These are phyloP conservation scores for Cephonodes hylas DNA, from an alignment of 2,888 invertebrate genomes.

Conservation along the genomic window DNA sequence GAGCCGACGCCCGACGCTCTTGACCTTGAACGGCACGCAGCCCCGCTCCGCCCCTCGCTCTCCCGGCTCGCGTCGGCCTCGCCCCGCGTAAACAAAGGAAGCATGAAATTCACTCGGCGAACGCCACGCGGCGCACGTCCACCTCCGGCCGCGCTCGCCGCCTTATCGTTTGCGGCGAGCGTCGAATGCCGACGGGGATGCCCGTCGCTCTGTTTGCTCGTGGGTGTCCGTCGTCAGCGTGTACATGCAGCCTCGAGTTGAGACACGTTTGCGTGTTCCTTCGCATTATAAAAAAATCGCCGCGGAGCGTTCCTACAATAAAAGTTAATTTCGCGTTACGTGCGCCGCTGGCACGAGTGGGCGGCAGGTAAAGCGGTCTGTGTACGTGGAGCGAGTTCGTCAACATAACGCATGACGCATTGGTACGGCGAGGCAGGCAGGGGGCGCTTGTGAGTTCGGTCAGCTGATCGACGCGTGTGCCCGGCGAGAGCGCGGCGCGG, in stretches of 20 bases:
- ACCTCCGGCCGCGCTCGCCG: conserved; percentile 31
- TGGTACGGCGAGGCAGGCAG: conserved; percentile 40
- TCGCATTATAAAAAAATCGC: neutral
- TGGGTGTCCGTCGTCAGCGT: neutral
- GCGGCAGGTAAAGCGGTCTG: conserved; percentile 45
- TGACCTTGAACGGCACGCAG: conserved; percentile 73
- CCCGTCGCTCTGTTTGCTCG: neutral
- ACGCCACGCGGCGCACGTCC: conserved; percentile 37
- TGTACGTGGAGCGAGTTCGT: conserved; percentile 50
- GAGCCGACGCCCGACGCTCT: conserved; percentile 69
- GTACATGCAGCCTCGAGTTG: conserved; percentile 21
- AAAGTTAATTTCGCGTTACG: conserved; percentile 34
- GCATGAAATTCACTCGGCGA: conserved; percentile 58
- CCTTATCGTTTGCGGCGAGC: conserved; percentile 21
- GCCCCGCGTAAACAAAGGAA: conserved; percentile 79
- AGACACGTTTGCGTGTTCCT: conserved; percentile 11
- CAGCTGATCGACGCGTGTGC: conserved; percentile 71
- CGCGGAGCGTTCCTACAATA: conserved; percentile 22
- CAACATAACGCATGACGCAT: conserved; percentile 59
- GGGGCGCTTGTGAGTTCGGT: conserved; percentile 53
- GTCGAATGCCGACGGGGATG: conserved; percentile 5
- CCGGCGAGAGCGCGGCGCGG: conserved; percentile 19
- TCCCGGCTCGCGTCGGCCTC: conserved; percentile 49
- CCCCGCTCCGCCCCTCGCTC: conserved; percentile 32
- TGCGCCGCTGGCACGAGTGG: conserved; percentile 44